Percentiles rank a stretch among this genome's conserved stretches.
Conservation (phyloP, 2,113 vertebrate species). For the Malurus cyaneus region DNA sequence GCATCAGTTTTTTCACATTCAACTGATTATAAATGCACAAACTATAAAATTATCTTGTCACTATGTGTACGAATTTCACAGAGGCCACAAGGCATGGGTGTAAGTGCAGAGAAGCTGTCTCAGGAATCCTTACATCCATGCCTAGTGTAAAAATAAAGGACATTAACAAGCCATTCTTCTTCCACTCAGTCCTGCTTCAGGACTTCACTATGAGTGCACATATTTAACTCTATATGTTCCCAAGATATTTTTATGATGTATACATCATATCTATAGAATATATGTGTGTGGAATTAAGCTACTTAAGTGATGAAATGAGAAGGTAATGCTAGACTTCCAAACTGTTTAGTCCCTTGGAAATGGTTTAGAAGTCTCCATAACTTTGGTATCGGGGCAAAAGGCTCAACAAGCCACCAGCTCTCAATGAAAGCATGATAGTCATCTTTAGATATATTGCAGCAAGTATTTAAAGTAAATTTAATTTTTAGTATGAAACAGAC, state of each 20-base stretch:
- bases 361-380: neutral
- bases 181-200: neutral
- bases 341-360: neutral
- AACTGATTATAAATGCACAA: neutral
- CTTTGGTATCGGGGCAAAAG: neutral
- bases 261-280: neutral
- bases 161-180: neutral
- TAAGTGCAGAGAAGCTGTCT: neutral
- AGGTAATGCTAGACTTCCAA: neutral
- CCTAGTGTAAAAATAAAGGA: neutral
- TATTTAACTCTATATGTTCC: neutral
- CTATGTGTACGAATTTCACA: neutral
- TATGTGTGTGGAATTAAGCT: neutral
- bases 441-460: neutral
- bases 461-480: neutral
- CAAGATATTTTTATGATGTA: neutral
- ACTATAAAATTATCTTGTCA: neutral
- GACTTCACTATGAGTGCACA: neutral
- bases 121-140: neutral
- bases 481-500: neutral
- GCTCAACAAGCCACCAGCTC: fast-evolving
- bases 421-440: neutral
- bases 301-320: neutral
- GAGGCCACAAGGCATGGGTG: neutral
- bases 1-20: neutral